Conservation (phyloP, 2,113 vertebrate genomes). For the Sardina pilchardus region DNA sequence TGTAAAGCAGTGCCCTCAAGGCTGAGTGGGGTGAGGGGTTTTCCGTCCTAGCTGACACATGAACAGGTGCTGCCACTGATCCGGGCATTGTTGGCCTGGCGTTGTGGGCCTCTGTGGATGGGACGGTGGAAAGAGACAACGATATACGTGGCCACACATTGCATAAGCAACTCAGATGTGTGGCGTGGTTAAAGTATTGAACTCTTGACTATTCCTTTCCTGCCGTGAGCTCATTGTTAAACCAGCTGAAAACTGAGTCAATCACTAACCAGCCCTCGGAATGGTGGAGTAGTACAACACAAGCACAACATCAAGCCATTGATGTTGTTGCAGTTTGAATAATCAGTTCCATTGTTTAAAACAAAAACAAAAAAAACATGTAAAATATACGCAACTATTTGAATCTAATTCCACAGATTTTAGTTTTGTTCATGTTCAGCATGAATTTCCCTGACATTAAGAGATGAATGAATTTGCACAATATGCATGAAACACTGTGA, state of each 20-base stretch:
- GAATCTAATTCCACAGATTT: not conserved
- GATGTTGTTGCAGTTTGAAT: not conserved
- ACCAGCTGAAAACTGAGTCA: not conserved
- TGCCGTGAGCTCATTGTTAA: conserved; percentile 18
- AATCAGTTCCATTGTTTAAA: not conserved
- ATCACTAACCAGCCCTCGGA: not conserved
- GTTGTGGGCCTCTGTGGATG: not conserved
- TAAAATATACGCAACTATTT: not conserved
- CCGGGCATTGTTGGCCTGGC: conserved; percentile 23
- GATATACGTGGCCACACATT: not conserved
- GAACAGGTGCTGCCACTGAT: conserved; percentile 27
- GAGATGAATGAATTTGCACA: not conserved
- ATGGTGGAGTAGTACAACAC: not conserved
- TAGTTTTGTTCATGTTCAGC: not conserved
- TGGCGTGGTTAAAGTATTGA: conserved; percentile 18
- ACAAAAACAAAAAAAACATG: not conserved
- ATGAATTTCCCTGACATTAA: not conserved
- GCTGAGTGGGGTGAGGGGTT: conserved; percentile 20
- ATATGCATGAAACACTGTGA: not conserved
- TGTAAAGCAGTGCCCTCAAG: conserved; percentile 30
- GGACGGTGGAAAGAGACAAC: not conserved
- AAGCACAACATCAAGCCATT: not conserved
- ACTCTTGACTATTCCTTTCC: conserved; percentile 17
- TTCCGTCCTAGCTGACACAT: conserved; percentile 35
- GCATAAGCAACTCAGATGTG: conserved; percentile 30